These are phyloP conservation scores for Diaperis boleti DNA, from an alignment of 2,888 invertebrate species.

Conservation along the genomic window DNA sequence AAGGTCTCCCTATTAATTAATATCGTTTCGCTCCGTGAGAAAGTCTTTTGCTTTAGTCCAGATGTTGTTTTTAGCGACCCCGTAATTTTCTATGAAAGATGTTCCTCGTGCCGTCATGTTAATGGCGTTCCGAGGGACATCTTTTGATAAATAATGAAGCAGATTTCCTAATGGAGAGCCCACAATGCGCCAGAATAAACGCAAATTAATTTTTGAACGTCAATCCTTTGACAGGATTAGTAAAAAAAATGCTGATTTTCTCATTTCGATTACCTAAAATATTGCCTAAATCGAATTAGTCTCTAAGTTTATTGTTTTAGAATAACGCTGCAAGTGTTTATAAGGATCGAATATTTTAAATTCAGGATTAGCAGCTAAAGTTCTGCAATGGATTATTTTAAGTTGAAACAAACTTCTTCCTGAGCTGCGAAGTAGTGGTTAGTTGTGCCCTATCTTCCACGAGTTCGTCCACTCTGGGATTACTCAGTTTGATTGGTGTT, in stretches of 20 bases:
- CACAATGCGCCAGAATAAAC: slow-evolving; percentile 21
- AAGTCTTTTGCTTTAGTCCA: slow-evolving; percentile 29
- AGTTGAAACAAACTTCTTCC: slow-evolving; percentile 9
- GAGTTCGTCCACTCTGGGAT: slow-evolving; percentile 26
- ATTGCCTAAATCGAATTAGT: too few species aligned
- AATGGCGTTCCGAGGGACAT: slow-evolving; percentile 23
- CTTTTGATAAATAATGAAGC: slow-evolving; percentile 31
- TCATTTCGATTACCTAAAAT: too few species aligned
- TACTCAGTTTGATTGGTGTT: slow-evolving; percentile 33
- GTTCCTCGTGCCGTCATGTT: slow-evolving; percentile 21
- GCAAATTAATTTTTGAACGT: slow-evolving; percentile 27
- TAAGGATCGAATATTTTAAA: not conserved
- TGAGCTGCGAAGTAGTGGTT: slow-evolving; percentile 8
- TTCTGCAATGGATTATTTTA: slow-evolving; percentile 9
- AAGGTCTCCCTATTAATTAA: slow-evolving; percentile 36
- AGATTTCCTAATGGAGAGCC: slow-evolving; percentile 7
- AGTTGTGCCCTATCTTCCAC: slow-evolving; percentile 11
- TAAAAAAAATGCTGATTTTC: too few species aligned
- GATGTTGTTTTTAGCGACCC: slow-evolving; percentile 35
- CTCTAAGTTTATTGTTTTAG: too few species aligned
- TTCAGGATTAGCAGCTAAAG: not conserved
- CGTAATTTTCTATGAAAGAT: slow-evolving; percentile 30
- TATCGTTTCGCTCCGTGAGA: slow-evolving; percentile 31
- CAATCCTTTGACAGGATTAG: not conserved
- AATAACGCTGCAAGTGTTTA: too few species aligned